Evolutionary conservation across 2,888 invertebrate genomes (phyloP).

Genomic region (Anthrax anthrax): DNA sequence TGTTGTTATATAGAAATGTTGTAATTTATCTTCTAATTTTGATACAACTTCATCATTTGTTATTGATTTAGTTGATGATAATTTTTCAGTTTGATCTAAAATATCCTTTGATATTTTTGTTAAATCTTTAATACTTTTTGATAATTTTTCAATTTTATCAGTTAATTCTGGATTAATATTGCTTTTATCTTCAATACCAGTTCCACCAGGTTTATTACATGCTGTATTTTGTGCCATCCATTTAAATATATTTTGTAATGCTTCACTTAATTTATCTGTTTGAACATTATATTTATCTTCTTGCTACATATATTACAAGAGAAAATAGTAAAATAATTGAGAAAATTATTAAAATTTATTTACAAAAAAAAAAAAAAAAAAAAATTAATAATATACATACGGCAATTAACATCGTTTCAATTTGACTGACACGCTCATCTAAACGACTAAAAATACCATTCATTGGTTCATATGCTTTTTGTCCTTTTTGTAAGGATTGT

Average conservation of each 20-base stretch:
- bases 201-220: constrained; percentile 18
- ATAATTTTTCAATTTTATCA: constrained; percentile 21
- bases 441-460: constrained; percentile 53
- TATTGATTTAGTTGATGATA: constrained; percentile 21
- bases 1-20: constrained; percentile 21
- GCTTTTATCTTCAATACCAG: background rate
- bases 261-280: constrained; percentile 27
- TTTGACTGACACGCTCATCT: constrained; percentile 59
- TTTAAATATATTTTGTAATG: constrained; percentile 29
- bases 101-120: constrained; percentile 20
- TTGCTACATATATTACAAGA: constrained; percentile 24
- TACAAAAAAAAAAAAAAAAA: background rate
- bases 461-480: constrained; percentile 52
- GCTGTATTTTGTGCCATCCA: constrained; percentile 31
- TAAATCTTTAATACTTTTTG: constrained; percentile 20
- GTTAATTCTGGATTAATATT: constrained; percentile 21
- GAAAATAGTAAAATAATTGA: background rate
- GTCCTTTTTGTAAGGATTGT: constrained; percentile 54
- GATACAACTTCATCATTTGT: constrained; percentile 24
- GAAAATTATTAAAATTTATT: too few species aligned
- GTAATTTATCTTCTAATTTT: constrained; percentile 26
- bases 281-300: constrained; percentile 31
- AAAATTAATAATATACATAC: constrained; percentile 28
- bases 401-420: constrained; percentile 61
- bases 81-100: constrained; percentile 21